These are phyloP conservation scores for Glaucopsyche alexis DNA, from an alignment of 2,888 invertebrate genomes.

Conservation along the genomic window DNA sequence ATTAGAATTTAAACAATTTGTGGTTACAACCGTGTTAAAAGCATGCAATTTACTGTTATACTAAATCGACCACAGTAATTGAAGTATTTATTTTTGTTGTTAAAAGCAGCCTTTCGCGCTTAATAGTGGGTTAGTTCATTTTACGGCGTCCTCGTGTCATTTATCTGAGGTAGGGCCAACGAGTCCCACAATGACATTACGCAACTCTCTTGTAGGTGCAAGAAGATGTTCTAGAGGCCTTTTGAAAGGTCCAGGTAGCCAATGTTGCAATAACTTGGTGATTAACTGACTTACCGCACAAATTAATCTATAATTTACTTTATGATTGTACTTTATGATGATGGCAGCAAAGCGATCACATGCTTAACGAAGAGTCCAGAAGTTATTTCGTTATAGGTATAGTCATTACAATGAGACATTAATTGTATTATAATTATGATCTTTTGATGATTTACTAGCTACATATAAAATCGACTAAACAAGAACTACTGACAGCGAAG, in stretches of 20 bases:
- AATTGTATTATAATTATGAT: constrained; percentile 37
- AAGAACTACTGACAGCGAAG: constrained; percentile 42
- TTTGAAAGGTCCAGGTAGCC: constrained; percentile 48
- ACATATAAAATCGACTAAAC: constrained; percentile 37
- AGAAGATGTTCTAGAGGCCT: constrained; percentile 51
- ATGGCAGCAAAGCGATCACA: constrained; percentile 37
- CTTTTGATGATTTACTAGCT: constrained; percentile 34
- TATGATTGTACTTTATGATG: constrained; percentile 37
- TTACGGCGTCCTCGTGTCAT: constrained; percentile 50
- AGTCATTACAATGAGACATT: constrained; percentile 35
- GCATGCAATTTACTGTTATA: constrained; percentile 12
- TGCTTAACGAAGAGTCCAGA: constrained; percentile 39
- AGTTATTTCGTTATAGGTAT: constrained; percentile 20
- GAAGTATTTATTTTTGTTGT: constrained; percentile 26
- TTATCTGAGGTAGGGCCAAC: constrained; percentile 51
- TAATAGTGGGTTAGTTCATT: constrained; percentile 43
- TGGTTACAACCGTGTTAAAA: constrained; percentile 14
- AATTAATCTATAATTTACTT: constrained; percentile 39
- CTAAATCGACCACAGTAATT: neutral
- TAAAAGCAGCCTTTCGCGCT: constrained; percentile 36
- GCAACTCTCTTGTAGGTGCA: constrained; percentile 52
- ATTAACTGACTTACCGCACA: constrained; percentile 39
- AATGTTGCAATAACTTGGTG: constrained; percentile 45
- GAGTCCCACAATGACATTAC: constrained; percentile 49
- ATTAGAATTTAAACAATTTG: neutral